These are phyloP conservation scores for Anticlea derivata DNA, from an alignment of 2,888 invertebrate genomes.

Conservation along the genomic window DNA sequence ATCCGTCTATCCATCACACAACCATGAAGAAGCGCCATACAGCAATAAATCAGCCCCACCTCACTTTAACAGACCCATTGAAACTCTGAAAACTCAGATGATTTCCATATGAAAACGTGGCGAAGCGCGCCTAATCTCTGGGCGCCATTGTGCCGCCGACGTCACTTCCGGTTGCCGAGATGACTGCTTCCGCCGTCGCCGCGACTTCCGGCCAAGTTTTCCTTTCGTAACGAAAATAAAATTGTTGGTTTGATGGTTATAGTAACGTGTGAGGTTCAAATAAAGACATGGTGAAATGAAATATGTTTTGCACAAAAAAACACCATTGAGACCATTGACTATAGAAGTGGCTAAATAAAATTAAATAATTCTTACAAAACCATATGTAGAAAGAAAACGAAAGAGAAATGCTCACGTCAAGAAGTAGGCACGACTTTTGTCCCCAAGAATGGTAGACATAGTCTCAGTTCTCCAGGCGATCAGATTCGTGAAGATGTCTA, in stretches of 20 bases:
- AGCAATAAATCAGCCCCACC: constrained; percentile 24
- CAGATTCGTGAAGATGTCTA: too few relatives aligned
- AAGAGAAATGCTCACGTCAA: too few relatives aligned
- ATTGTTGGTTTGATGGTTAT: not conserved
- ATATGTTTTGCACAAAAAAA: too few relatives aligned
- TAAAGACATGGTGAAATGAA: too few relatives aligned
- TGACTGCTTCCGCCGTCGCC: constrained; percentile 49
- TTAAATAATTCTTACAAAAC: too few relatives aligned
- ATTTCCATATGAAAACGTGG: constrained; percentile 41
- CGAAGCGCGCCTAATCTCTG: constrained; percentile 32
- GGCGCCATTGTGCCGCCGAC: constrained; percentile 57
- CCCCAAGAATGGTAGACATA: too few relatives aligned
- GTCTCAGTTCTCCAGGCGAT: too few relatives aligned
- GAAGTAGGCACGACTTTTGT: too few relatives aligned
- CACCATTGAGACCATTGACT: too few relatives aligned
- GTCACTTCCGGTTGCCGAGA: constrained; percentile 56
- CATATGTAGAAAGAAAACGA: too few relatives aligned
- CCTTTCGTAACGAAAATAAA: constrained; percentile 27
- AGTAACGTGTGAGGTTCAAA: not conserved
- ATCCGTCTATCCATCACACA: constrained; percentile 22
- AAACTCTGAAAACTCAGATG: constrained; percentile 30
- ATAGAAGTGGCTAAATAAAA: too few relatives aligned
- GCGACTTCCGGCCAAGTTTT: constrained; percentile 48
- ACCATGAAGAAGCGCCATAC: constrained; percentile 18
- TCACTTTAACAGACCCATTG: constrained; percentile 22